Percentiles rank a stretch among this genome's conserved stretches.
phyloP scores from a whole-genome alignment of 1,140 invertebrate species.

The Apis dorsata region DNA sequence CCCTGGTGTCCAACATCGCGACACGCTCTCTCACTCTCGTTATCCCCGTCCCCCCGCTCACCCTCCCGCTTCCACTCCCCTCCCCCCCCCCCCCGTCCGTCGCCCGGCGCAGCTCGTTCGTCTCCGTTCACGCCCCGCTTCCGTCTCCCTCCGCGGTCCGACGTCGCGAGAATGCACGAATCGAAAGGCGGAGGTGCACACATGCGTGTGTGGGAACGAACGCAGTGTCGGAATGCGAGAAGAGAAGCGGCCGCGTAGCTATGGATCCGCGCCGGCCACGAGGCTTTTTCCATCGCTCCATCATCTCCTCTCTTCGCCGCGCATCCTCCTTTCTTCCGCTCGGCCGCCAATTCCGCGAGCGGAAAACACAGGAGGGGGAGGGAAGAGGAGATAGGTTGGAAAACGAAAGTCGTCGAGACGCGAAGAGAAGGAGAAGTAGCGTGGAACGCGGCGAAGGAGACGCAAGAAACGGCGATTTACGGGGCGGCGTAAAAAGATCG shows the following conservation, averaged over 20 bases:
- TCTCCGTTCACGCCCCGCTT: constrained; percentile 10
- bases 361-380: not conserved
- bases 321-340: constrained; percentile 1
- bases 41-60: constrained; percentile 3
- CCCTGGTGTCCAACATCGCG: not conserved
- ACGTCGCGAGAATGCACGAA: constrained; percentile 70
- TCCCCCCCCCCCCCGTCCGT: constrained; percentile 25
- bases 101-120: constrained; percentile 4
- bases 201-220: constrained; percentile 72
- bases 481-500: constrained; percentile 30
- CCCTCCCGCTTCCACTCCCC: constrained; percentile 23
- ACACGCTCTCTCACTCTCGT: not conserved
- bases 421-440: too few species aligned
- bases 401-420: not conserved
- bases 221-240: constrained; percentile 68
- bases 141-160: constrained; percentile 31
- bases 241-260: constrained; percentile 56
- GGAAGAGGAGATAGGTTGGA: not conserved
- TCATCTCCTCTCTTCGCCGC: not conserved
- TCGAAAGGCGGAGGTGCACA: constrained; percentile 66
- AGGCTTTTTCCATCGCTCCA: constrained; percentile 51
- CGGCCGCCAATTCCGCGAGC: not conserved
- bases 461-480: constrained; percentile 50
- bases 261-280: constrained; percentile 55
- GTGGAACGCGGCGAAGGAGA: constrained; percentile 5